Percentiles rank a stretch among this genome's conserved stretches.
Conservation (phyloP, 2,888 invertebrate species). For the Physocephala rufipes region DNA sequence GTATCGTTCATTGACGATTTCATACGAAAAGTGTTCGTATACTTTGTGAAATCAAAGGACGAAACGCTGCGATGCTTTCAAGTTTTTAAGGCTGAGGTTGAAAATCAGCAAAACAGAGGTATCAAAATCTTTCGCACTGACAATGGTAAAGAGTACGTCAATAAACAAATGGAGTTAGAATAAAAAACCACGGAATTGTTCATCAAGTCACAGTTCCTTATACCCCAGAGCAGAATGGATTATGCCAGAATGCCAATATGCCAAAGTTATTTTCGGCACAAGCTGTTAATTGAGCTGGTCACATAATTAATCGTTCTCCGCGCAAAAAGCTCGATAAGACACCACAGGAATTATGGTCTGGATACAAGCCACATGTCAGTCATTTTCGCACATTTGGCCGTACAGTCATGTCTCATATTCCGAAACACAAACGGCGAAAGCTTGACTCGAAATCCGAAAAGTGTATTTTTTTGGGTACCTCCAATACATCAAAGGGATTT, state of each 20-base stretch:
- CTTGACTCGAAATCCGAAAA: constrained; percentile 34
- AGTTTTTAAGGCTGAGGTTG: constrained; percentile 38
- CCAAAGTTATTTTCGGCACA: constrained; percentile 43
- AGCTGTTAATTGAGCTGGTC: constrained; percentile 45
- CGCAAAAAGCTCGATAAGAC: constrained; percentile 45
- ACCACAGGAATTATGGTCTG: constrained; percentile 58
- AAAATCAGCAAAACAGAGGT: constrained; percentile 36
- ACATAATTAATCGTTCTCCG: constrained; percentile 38
- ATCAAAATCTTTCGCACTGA: constrained; percentile 34
- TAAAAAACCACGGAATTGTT: constrained; percentile 21
- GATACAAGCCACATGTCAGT: constrained; percentile 53
- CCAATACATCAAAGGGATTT: constrained; percentile 25
- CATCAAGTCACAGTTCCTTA: constrained; percentile 29
- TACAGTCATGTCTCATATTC: constrained; percentile 41
- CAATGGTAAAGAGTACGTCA: constrained; percentile 35
- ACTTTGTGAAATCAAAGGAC: constrained; percentile 38
- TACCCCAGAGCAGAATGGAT: constrained; percentile 32
- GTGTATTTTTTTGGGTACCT: constrained; percentile 34
- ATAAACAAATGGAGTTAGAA: constrained; percentile 20
- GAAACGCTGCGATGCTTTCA: constrained; percentile 23
- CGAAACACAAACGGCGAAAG: constrained; percentile 32
- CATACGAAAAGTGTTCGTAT: constrained; percentile 36
- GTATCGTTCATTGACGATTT: constrained; percentile 58
- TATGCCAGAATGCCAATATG: constrained; percentile 43
- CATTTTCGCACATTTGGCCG: constrained; percentile 60